A percentile compares a stretch with the other conserved stretches of the same genome.
Conservation (phyloP, 2,888 invertebrate species). For the Ecliptopera silaceata region DNA sequence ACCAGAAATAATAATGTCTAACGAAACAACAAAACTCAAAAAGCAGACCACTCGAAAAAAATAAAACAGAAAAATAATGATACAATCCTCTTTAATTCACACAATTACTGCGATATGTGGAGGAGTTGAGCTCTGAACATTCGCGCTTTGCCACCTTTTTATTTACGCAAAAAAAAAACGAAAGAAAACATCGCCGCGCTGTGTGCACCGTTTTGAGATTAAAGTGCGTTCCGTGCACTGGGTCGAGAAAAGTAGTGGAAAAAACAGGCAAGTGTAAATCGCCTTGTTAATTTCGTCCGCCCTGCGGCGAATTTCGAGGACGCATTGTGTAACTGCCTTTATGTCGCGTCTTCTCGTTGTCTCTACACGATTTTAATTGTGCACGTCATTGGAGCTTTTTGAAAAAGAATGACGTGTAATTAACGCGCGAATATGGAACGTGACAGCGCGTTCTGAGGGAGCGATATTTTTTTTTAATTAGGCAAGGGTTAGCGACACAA, state of each 20-base stretch:
- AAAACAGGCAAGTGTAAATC: slow-evolving; percentile 82
- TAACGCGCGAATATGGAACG: slow-evolving; percentile 83
- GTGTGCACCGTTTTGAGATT: slow-evolving; percentile 48
- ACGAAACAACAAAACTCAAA: slow-evolving; percentile 35
- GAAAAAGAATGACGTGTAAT: slow-evolving; percentile 83
- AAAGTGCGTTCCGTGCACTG: slow-evolving; percentile 51
- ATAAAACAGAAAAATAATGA: slow-evolving; percentile 67
- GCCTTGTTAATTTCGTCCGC: slow-evolving; percentile 82
- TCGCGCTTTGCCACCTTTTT: slow-evolving; percentile 51
- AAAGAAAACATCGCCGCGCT: slow-evolving; percentile 35
- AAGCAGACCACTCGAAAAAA: slow-evolving; percentile 37
- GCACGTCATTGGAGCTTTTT: slow-evolving; percentile 83
- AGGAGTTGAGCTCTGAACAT: slow-evolving; percentile 55
- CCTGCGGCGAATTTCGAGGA: slow-evolving; percentile 83
- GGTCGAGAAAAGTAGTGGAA: slow-evolving; percentile 69
- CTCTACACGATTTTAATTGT: slow-evolving; percentile 82
- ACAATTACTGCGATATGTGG: slow-evolving; percentile 72
- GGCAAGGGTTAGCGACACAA: slow-evolving; percentile 54
- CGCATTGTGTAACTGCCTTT: slow-evolving; percentile 81
- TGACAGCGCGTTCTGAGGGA: slow-evolving; percentile 81
- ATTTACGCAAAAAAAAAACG: slow-evolving; percentile 53
- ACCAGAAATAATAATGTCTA: slow-evolving; percentile 39
- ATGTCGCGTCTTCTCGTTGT: slow-evolving; percentile 81
- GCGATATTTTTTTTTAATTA: slow-evolving; percentile 77
- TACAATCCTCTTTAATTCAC: slow-evolving; percentile 76